A percentile compares a stretch with the other conserved stretches of the same genome.
Conservation (phyloP, 2,113 vertebrate species). For the Peromyscus californicus region DNA sequence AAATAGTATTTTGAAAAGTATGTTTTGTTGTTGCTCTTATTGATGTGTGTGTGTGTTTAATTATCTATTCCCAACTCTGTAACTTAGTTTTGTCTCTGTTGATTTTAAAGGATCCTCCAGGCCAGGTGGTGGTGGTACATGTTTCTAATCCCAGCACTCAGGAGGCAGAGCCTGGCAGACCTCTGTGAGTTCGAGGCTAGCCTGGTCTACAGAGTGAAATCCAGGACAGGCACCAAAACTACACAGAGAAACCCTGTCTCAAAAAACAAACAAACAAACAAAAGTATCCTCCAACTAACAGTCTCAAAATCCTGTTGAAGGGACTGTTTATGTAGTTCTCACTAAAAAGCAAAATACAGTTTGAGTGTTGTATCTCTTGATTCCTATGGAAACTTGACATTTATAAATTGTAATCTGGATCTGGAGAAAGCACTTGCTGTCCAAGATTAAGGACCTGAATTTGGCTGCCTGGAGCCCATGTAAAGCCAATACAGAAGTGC, state of each 20-base stretch:
- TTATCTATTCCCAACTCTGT: not conserved
- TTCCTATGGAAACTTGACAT: not conserved
- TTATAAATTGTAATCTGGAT: conserved; percentile 15
- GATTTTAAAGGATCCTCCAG: conserved; percentile 15
- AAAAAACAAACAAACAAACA: too few relatives aligned
- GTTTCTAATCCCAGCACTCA: too few relatives aligned
- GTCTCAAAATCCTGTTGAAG: conserved; percentile 1
- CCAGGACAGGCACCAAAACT: too few relatives aligned
- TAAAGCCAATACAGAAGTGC: not conserved
- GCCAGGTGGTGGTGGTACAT: too few relatives aligned
- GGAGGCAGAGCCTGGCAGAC: too few relatives aligned
- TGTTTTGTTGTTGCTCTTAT: not conserved
- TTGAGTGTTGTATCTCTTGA: not conserved
- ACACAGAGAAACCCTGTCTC: too few relatives aligned
- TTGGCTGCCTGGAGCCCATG: not conserved
- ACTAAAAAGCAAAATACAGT: conserved; percentile 28
- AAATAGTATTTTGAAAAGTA: not conserved
- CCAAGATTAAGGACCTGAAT: not conserved
- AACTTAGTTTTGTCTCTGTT: conserved; percentile 18
- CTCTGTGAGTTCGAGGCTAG: too few relatives aligned
- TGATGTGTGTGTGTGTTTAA: too few relatives aligned
- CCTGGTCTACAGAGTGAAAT: too few relatives aligned
- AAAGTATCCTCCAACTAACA: conserved; percentile 2
- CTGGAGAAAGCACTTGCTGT: not conserved
- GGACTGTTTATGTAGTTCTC: conserved; percentile 41